Percentiles rank a stretch among this genome's conserved stretches.
Evolutionary conservation across 2,888 invertebrate species (phyloP).

Genomic region (Anorthoa munda): DNA sequence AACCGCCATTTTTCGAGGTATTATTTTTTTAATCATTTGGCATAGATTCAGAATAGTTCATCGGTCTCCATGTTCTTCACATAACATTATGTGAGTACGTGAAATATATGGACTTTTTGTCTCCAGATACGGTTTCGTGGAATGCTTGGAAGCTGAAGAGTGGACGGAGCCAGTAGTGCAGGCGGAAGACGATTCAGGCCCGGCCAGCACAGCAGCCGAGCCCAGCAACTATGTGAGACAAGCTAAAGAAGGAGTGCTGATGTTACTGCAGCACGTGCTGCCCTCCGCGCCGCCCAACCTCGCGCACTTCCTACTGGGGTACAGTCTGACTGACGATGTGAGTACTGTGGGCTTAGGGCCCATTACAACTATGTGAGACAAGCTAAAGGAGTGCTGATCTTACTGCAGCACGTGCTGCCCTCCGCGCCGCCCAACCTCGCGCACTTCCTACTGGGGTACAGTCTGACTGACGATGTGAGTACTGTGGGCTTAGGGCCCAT

Average conservation of each 20-base stretch:
- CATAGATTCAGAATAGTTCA: too few species aligned
- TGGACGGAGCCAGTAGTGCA: conserved; percentile 85
- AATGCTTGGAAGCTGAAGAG: conserved; percentile 94
- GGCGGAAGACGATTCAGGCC: conserved; percentile 79
- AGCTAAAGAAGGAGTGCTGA: conserved; percentile 94
- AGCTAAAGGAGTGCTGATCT: conserved; percentile 93
- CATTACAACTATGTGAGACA: conserved; percentile 82
- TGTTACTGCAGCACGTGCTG: conserved; percentile 94
- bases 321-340: conserved; percentile 95
- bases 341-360: conserved; percentile 69
- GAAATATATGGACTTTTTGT: not conserved
- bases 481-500: too few species aligned
- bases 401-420: conserved; percentile 94
- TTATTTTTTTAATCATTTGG: too few species aligned
- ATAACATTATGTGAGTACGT: not conserved
- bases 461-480: conserved; percentile 94
- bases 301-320: conserved; percentile 96
- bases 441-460: conserved; percentile 97
- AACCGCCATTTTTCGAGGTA: too few species aligned
- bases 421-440: conserved; percentile 96
- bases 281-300: conserved; percentile 96
- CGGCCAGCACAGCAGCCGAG: conserved; percentile 82
- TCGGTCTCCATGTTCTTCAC: too few species aligned
- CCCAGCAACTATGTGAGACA: conserved; percentile 81
- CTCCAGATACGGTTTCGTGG: conserved; percentile 93